phyloP scores from a whole-genome alignment of 2,888 invertebrate genomes.

The Onchidella celtica region DNA sequence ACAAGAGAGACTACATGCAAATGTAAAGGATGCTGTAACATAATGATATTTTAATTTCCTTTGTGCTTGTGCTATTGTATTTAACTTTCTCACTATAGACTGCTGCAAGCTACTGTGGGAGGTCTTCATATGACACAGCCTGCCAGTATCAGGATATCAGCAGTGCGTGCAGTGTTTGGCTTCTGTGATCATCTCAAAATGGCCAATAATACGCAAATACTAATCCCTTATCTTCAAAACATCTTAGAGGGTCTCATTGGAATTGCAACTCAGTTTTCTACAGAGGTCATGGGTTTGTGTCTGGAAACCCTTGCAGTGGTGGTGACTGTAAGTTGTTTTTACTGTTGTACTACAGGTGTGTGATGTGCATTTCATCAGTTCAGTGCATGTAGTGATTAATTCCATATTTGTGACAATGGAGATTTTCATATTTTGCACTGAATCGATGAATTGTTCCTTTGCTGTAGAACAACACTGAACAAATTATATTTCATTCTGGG shows the following conservation, averaged over 20 bases:
- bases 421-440: too few relatives aligned
- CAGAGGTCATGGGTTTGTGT: constrained; percentile 82
- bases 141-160: constrained; percentile 83
- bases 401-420: too few relatives aligned
- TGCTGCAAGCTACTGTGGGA: constrained; percentile 83
- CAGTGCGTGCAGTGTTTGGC: constrained; percentile 82
- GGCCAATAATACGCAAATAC: constrained; percentile 80
- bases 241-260: constrained; percentile 83
- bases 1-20: too few relatives aligned
- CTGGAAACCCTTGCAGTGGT: constrained; percentile 83
- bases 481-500: too few relatives aligned
- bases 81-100: too few relatives aligned
- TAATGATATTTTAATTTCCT: too few relatives aligned
- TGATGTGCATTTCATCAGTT: neutral
- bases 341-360: too few relatives aligned
- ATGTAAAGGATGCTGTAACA: too few relatives aligned
- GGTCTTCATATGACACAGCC: constrained; percentile 83
- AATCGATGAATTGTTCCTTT: too few relatives aligned
- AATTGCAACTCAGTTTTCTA: constrained; percentile 82
- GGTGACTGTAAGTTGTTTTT: constrained; percentile 80
- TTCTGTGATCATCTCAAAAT: constrained; percentile 83
- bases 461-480: too few relatives aligned
- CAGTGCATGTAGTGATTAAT: too few relatives aligned
- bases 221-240: constrained; percentile 81
- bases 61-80: too few relatives aligned